Evolutionary conservation across 2,888 invertebrate species (phyloP), one percentile per base, ranked within the genome.

Genomic region (Hypomecis punctinalis): DNA sequence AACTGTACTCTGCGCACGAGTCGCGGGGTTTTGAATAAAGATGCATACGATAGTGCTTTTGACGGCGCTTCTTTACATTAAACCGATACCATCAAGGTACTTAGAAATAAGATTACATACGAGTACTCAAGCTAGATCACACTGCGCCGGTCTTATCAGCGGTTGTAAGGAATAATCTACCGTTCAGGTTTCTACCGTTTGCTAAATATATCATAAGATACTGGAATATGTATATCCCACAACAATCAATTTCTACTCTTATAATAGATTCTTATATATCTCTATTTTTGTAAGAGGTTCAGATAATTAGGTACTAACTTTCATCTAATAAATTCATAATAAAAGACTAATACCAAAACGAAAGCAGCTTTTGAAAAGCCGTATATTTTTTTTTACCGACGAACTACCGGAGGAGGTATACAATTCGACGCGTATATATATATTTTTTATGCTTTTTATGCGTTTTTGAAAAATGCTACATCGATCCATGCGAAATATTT

Each of bases 1-100:
- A 90, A 90, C 91, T 88, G 91, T 90, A 66, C 56, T 81, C 73
- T 73, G 69, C 62, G 67, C 63, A 71, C 69, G 69, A 70, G 71
- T 76, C 67, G 70, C 74, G 66, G 70, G 63, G 72, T 48, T 74
- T 72, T 69, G 70, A 75, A 74, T 76, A 71, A 80, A 63, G 81
- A 83, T 83, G 79, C 78, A 75, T 75, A 72, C 74, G 81, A 79
- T 80, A 78, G 71, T 76, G 74, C 74, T 46, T 55, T 48, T 49
- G 7, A 11, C 62, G 54, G 68, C 67, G 71, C 58, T 72, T 77
- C 76, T 76, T 72, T 73, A 66, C 68, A 67, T 73, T 72, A 71
- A 67, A 69, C 69, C 71, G 77, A 76, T 74, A 74, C 76, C 73
- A 80, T 66, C 74, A 36, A 52, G 40, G 53, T 55, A 64, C 55